Evolutionary conservation across 1,140 invertebrate species (phyloP).

Genomic region (Conus betulinus): DNA sequence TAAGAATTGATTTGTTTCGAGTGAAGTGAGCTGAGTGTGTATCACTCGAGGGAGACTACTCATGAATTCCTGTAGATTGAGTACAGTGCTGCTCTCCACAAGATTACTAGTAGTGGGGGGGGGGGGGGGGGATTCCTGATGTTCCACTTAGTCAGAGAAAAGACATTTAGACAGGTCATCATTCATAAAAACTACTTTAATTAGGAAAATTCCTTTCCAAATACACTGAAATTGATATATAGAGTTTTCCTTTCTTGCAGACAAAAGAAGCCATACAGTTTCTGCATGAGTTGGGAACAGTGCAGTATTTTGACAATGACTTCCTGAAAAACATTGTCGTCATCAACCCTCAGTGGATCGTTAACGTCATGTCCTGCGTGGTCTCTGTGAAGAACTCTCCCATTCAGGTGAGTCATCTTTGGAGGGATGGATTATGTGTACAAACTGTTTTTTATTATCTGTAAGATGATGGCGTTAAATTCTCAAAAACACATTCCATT

Average conservation of each 20-base stretch:
- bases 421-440: too few species aligned
- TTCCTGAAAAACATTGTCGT: conserved; percentile 70
- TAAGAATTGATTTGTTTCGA: too few species aligned
- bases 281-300: conserved; percentile 72
- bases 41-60: too few species aligned
- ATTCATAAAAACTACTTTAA: not conserved
- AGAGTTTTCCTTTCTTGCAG: conserved; percentile 36
- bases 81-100: too few species aligned
- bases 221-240: not conserved
- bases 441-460: too few species aligned
- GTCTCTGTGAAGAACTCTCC: conserved; percentile 72
- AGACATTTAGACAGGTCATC: not conserved
- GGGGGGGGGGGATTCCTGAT: too few species aligned
- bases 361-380: conserved; percentile 73
- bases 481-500: too few species aligned
- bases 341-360: conserved; percentile 75
- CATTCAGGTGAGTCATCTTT: conserved; percentile 57
- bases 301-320: conserved; percentile 74
- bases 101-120: too few species aligned
- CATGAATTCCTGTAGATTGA: too few species aligned
- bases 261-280: conserved; percentile 70
- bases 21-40: too few species aligned
- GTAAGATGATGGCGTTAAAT: too few species aligned
- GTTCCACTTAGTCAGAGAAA: not conserved
- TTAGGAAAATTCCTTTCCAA: not conserved